Evolutionary conservation across 2,888 invertebrate species (phyloP).

Genomic region (Chymomyza procnemis): DNA sequence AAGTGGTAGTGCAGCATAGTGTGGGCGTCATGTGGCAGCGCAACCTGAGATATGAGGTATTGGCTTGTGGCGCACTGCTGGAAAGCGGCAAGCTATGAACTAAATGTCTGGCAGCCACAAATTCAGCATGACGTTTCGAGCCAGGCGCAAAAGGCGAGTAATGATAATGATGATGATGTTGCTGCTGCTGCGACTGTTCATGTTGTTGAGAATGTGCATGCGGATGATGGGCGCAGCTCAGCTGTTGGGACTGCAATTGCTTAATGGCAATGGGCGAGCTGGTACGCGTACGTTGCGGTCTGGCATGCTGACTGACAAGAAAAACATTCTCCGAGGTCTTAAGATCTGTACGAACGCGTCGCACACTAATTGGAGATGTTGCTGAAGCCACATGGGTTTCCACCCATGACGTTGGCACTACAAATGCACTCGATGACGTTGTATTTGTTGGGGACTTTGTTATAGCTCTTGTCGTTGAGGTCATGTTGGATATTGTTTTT

Average conservation of each 20-base stretch:
- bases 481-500: background rate
- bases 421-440: background rate
- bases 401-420: background rate
- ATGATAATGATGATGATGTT: constrained; percentile 11
- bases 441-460: constrained; percentile 23
- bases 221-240: constrained; percentile 1
- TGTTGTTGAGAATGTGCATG: constrained; percentile 3
- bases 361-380: constrained; percentile 73
- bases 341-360: constrained; percentile 78
- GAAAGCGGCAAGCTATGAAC: constrained; percentile 16
- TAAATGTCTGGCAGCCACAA: background rate
- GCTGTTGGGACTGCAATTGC: constrained; percentile 13
- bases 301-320: constrained; percentile 54
- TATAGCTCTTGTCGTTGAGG: constrained; percentile 9
- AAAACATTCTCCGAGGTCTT: constrained; percentile 78
- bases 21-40: constrained; percentile 23
- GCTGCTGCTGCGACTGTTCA: background rate
- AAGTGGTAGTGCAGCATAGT: constrained; percentile 15
- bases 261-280: constrained; percentile 65
- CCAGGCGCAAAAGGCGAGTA: constrained; percentile 25
- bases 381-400: constrained; percentile 10
- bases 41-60: constrained; percentile 52
- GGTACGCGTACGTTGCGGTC: constrained; percentile 51
- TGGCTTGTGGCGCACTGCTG: constrained; percentile 46
- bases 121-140: background rate